A percentile compares a stretch with the other conserved stretches of the same genome.
Evolutionary conservation across 2,888 invertebrate species (phyloP).

Genomic region (Zaprionus lineosus): DNA sequence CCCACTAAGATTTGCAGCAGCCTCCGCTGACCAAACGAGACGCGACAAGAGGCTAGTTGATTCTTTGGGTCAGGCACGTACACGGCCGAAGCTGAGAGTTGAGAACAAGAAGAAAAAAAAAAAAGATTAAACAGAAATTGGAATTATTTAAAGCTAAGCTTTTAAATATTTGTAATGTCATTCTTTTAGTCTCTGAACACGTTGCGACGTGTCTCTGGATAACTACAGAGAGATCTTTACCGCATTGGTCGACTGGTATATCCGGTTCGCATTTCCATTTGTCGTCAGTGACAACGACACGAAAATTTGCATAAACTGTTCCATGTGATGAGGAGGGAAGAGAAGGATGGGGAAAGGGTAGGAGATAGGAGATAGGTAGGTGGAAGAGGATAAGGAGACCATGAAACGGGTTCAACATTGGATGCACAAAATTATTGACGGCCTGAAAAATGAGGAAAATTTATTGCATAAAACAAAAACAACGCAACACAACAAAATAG

Average conservation of each 20-base stretch:
- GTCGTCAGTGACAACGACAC: background rate
- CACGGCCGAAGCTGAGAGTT: slow-evolving; percentile 13
- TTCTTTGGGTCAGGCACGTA: slow-evolving; percentile 29
- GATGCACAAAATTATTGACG: slow-evolving; percentile 44
- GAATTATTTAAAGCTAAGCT: slow-evolving; percentile 12
- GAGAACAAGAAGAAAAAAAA: background rate
- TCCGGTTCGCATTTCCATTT: slow-evolving; percentile 48
- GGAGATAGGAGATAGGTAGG: background rate
- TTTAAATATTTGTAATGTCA: slow-evolving; percentile 30
- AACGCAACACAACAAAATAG: slow-evolving; percentile 5
- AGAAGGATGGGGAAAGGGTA: background rate
- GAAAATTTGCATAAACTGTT: slow-evolving; percentile 30
- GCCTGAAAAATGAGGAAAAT: slow-evolving; percentile 53
- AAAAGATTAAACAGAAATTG: slow-evolving; percentile 21
- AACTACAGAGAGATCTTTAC: slow-evolving; percentile 21
- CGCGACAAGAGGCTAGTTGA: too few species aligned
- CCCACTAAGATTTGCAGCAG: slow-evolving; percentile 24
- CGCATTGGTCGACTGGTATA: slow-evolving; percentile 34
- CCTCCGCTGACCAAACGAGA: slow-evolving; percentile 22
- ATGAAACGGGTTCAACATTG: slow-evolving; percentile 31
- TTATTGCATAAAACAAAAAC: slow-evolving; percentile 40
- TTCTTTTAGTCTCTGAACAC: slow-evolving; percentile 36
- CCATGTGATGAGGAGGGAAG: background rate
- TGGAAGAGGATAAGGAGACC: background rate
- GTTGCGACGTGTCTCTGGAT: slow-evolving; percentile 36